phyloP scores from a whole-genome alignment of 2,888 invertebrate genomes.

The Podotricha telesiphe region DNA sequence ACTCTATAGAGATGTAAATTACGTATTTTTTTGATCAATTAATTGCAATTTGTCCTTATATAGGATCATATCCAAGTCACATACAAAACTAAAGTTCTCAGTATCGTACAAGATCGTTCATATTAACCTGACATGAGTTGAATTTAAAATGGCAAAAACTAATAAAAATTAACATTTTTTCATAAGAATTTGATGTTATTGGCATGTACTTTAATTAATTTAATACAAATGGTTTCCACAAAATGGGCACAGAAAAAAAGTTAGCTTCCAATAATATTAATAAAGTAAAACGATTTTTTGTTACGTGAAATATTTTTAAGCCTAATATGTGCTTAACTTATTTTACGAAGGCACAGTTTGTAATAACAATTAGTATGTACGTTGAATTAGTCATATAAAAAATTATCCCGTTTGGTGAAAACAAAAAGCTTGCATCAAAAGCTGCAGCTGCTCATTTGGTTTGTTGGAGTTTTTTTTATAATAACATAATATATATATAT shows the following conservation, averaged over 20 bases:
- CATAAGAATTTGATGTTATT: not conserved
- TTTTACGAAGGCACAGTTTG: not conserved
- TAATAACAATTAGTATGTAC: not conserved
- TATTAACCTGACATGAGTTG: slow-evolving; percentile 28
- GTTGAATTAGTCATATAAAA: not conserved
- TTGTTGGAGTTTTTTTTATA: no score
- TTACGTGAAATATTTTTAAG: not conserved
- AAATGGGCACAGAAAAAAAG: not conserved
- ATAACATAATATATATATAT: no score
- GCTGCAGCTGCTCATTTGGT: not conserved
- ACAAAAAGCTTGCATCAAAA: not conserved
- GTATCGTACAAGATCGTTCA: slow-evolving; percentile 10
- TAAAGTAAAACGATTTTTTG: not conserved
- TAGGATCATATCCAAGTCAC: slow-evolving; percentile 8
- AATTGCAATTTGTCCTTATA: slow-evolving; percentile 1
- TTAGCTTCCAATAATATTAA: not conserved
- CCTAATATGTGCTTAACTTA: not conserved
- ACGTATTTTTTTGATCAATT: not conserved
- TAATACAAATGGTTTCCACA: not conserved
- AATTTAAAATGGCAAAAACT: slow-evolving; percentile 8
- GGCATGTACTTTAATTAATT: not conserved
- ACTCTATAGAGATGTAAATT: not conserved
- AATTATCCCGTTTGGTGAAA: not conserved
- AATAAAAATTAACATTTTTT: not conserved
- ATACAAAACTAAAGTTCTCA: slow-evolving; percentile 19